These are phyloP conservation scores for Catocala nupta DNA, from an alignment of 2,888 invertebrate species.

Conservation along the genomic window DNA sequence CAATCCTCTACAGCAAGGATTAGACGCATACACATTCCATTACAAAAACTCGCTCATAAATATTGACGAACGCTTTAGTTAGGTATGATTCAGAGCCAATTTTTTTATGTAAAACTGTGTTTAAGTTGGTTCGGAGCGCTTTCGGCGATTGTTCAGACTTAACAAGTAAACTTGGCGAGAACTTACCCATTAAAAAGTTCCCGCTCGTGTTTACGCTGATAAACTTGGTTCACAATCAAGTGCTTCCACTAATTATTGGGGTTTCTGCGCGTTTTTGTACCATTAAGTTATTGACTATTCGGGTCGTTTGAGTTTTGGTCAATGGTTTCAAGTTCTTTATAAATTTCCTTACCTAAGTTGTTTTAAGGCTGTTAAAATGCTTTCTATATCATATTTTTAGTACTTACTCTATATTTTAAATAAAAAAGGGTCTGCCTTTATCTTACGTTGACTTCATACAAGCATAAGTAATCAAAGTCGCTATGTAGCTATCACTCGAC, in stretches of 20 bases:
- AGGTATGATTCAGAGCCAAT: slow-evolving; percentile 12
- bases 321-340: neutral
- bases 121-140: slow-evolving; percentile 46
- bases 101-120: slow-evolving; percentile 28
- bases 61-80: slow-evolving; percentile 15
- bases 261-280: slow-evolving; percentile 20
- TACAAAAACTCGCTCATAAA: slow-evolving; percentile 8
- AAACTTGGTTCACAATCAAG: slow-evolving; percentile 41
- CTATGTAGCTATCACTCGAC: too few relatives aligned
- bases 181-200: slow-evolving; percentile 62
- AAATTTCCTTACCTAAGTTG: neutral
- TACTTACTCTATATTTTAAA: too few relatives aligned
- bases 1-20: neutral
- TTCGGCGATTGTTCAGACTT: slow-evolving; percentile 52
- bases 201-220: slow-evolving; percentile 45
- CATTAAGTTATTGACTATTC: neutral
- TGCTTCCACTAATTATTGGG: slow-evolving; percentile 44
- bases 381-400: too few relatives aligned
- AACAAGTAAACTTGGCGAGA: slow-evolving; percentile 51
- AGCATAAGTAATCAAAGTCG: too few relatives aligned
- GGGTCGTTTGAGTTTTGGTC: neutral
- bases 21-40: neutral
- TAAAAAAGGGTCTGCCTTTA: too few relatives aligned
- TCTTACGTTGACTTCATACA: too few relatives aligned
- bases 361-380: too few relatives aligned